Conservation (phyloP, 1,140 invertebrate genomes). For the Adoxophyes honmai region DNA sequence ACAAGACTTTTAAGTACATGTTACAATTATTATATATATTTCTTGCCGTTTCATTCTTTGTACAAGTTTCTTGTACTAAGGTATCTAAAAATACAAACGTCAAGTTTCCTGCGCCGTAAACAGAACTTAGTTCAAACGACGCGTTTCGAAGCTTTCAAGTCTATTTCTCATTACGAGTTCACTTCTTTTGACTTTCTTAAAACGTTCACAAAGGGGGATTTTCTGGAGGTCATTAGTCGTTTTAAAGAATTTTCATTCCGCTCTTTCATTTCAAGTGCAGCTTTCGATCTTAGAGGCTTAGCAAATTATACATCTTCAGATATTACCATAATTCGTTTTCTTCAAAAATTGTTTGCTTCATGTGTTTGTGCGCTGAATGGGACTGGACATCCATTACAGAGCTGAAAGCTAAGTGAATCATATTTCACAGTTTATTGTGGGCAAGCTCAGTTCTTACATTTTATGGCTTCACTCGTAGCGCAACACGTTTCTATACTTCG, state of each 20-base stretch:
- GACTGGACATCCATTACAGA: background rate
- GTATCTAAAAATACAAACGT: too few relatives aligned
- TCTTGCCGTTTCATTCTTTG: too few relatives aligned
- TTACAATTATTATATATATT: too few relatives aligned
- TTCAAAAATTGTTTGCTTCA: background rate
- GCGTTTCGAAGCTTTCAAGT: background rate
- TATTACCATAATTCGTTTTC: background rate
- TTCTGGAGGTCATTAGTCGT: slow-evolving; percentile 2
- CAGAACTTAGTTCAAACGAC: background rate
- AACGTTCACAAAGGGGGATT: background rate
- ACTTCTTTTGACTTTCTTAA: slow-evolving; percentile 8
- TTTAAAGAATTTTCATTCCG: background rate
- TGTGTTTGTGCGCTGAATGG: background rate
- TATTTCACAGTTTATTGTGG: slow-evolving; percentile 7
- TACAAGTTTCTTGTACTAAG: too few relatives aligned
- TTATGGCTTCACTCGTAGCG: too few relatives aligned
- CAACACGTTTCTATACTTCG: too few relatives aligned
- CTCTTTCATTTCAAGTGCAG: background rate
- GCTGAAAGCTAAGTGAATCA: background rate
- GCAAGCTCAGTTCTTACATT: background rate
- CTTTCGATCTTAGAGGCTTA: background rate
- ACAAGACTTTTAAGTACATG: too few relatives aligned
- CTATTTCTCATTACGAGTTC: slow-evolving; percentile 8
- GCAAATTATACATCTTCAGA: background rate
- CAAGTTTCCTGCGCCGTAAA: too few relatives aligned